These are phyloP conservation scores for Hydrolagus colliei DNA, from an alignment of 2,797 vertebrate genomes.

Conservation along the genomic window DNA sequence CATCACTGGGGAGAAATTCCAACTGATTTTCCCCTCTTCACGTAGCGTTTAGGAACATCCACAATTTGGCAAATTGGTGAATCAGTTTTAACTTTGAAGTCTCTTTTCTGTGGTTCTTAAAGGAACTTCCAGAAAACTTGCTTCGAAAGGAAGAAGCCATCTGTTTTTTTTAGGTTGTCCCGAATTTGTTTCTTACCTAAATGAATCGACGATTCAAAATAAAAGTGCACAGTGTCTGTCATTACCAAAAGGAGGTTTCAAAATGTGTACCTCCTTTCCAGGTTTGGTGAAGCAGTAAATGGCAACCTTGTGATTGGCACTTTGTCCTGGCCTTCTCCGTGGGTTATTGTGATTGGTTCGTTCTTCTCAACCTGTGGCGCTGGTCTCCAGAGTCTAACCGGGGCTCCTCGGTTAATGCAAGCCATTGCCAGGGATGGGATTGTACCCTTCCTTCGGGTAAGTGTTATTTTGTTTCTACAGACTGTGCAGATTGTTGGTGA, in stretches of 20 bases:
- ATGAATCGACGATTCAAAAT: too few species aligned
- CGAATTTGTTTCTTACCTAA: too few species aligned
- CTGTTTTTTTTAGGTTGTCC: too few species aligned
- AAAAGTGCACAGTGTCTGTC: too few species aligned
- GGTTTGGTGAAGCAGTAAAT: constrained; percentile 85
- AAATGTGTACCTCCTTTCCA: constrained; percentile 38
- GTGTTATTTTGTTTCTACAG: constrained; percentile 7
- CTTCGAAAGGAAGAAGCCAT: neutral
- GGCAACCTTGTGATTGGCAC: constrained; percentile 87
- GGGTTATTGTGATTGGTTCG: constrained; percentile 94
- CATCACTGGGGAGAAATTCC: too few species aligned
- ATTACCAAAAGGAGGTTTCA: too few species aligned
- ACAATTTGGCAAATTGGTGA: too few species aligned
- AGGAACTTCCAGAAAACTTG: neutral
- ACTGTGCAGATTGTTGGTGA: too few species aligned
- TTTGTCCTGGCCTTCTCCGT: constrained; percentile 88
- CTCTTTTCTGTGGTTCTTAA: too few species aligned
- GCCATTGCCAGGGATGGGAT: constrained; percentile 90
- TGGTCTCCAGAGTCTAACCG: constrained; percentile 87
- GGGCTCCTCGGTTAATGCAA: constrained; percentile 84
- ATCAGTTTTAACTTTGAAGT: too few species aligned
- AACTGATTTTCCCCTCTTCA: too few species aligned
- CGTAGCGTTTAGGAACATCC: too few species aligned
- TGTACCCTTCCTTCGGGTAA: constrained; percentile 82
- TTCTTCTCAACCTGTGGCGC: constrained; percentile 95